phyloP scores from a whole-genome alignment of 2,888 invertebrate genomes.

The Zygaena filipendulae region DNA sequence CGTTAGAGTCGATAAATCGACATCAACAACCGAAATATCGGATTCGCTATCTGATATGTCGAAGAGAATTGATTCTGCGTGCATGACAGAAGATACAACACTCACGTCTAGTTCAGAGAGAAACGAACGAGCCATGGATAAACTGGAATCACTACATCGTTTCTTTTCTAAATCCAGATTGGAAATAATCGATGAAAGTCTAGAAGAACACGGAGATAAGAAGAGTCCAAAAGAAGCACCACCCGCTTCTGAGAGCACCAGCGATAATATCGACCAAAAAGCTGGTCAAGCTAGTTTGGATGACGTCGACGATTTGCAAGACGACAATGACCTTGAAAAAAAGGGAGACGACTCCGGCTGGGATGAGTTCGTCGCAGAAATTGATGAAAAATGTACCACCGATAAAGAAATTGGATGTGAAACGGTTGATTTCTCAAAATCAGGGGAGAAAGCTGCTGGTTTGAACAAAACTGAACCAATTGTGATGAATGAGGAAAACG shows the following conservation, averaged over 20 bases:
- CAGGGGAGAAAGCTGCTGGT: too few species aligned
- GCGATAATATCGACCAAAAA: slow-evolving; percentile 24
- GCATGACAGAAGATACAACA: slow-evolving; percentile 52
- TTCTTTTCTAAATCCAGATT: slow-evolving; percentile 55
- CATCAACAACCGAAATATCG: slow-evolving; percentile 52
- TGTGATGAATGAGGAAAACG: too few species aligned
- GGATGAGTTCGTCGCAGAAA: too few species aligned
- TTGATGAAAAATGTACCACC: too few species aligned
- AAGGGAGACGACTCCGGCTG: too few species aligned
- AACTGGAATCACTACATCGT: slow-evolving; percentile 49
- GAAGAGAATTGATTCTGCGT: slow-evolving; percentile 41
- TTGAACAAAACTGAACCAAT: too few species aligned
- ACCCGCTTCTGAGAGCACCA: slow-evolving; percentile 11
- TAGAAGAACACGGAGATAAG: slow-evolving; percentile 42
- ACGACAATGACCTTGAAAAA: slow-evolving; percentile 28
- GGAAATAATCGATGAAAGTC: slow-evolving; percentile 55
- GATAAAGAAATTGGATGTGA: slow-evolving; percentile 5
- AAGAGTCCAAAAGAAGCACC: slow-evolving; percentile 22
- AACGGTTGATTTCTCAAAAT: too few species aligned
- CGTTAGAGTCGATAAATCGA: slow-evolving; percentile 45
- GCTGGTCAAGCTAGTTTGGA: slow-evolving; percentile 51
- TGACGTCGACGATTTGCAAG: slow-evolving; percentile 53
- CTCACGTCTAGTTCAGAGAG: slow-evolving; percentile 36
- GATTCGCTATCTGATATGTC: slow-evolving; percentile 46
- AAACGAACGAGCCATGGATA: slow-evolving; percentile 46